Conservation (phyloP, 1,140 invertebrate species). For the Teleopsis dalmanni region DNA sequence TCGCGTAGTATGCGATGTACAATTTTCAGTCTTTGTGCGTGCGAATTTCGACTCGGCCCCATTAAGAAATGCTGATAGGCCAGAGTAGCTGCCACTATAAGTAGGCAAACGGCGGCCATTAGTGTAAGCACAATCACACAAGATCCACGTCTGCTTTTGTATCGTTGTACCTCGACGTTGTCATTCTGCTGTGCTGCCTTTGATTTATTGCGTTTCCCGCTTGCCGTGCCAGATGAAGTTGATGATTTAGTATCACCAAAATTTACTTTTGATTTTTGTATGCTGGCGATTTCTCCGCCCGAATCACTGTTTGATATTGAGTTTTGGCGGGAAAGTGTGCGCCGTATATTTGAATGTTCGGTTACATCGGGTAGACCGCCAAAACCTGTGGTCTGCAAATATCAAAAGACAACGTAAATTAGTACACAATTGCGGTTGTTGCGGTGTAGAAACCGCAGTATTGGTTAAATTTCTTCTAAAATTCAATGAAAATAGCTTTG, state of each 20-base stretch:
- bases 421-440: neutral
- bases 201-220: constrained; percentile 17
- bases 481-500: no score
- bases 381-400: constrained; percentile 40
- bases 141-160: constrained; percentile 30
- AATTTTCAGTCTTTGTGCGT: constrained; percentile 51
- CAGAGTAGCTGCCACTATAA: constrained; percentile 33
- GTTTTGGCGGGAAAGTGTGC: constrained; percentile 39
- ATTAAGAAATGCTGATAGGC: constrained; percentile 42
- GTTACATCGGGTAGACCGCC: constrained; percentile 42
- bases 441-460: neutral
- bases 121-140: constrained; percentile 33
- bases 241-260: constrained; percentile 22
- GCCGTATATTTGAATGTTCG: constrained; percentile 42
- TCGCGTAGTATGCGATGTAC: constrained; percentile 52
- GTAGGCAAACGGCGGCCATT: constrained; percentile 31
- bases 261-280: constrained; percentile 38
- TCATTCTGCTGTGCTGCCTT: constrained; percentile 15
- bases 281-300: constrained; percentile 25
- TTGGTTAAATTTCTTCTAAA: neutral
- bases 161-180: constrained; percentile 2
- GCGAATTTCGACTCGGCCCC: constrained; percentile 49
- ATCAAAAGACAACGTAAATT: constrained; percentile 3
- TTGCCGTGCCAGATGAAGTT: constrained; percentile 9
- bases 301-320: constrained; percentile 42